Conservation (phyloP, 2,888 invertebrate genomes). For the Argyresthia albistria region DNA sequence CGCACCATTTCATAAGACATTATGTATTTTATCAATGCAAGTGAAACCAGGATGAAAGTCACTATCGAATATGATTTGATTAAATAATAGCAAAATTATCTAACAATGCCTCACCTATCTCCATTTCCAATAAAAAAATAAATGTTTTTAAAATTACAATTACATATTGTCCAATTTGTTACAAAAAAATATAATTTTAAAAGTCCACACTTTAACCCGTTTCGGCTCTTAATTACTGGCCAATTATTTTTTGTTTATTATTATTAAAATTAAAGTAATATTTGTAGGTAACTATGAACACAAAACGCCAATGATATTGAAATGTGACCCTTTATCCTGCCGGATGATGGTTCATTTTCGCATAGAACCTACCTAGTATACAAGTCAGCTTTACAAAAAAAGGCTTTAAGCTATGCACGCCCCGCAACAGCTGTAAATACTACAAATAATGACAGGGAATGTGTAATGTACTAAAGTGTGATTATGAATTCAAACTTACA, state of each 20-base stretch:
- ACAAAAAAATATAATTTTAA: slow-evolving; percentile 2
- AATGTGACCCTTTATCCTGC: no score
- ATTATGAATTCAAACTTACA: no score
- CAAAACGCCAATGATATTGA: neutral
- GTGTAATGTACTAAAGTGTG: no score
- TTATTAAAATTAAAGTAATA: no score
- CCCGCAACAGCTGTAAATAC: no score
- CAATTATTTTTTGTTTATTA: no score
- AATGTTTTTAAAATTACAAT: no score
- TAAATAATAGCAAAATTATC: neutral
- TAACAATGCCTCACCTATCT: no score
- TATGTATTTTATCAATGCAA: neutral
- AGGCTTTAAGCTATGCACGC: neutral
- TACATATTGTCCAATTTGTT: no score
- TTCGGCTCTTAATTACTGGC: no score
- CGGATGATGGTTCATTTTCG: neutral
- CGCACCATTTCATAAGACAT: slow-evolving; percentile 40
- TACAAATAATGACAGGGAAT: no score
- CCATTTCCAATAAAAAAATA: no score
- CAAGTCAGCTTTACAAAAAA: neutral
- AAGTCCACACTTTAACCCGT: slow-evolving; percentile 1
- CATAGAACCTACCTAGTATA: neutral
- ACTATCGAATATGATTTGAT: slow-evolving; percentile 5
- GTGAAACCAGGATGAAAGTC: slow-evolving; percentile 6
- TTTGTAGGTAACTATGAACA: neutral